Evolutionary conservation across 2,888 invertebrate species (phyloP), one percentile per base, ranked within the genome.

Genomic region (Tenthredo scrophulariae): DNA sequence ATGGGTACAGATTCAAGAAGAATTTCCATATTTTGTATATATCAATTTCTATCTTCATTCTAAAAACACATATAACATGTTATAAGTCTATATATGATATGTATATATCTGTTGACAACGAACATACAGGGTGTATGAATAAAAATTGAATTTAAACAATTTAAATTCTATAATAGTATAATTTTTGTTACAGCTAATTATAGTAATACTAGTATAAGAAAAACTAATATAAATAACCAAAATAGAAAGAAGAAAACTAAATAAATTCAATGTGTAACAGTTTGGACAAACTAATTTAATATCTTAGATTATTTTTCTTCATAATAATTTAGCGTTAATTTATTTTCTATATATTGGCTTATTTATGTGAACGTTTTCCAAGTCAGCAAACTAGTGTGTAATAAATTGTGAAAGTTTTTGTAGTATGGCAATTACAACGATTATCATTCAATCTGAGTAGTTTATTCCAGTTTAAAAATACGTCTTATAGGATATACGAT

Each of bases 341-440:
- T 15, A 67, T 62, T 67, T 67, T 4, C 33, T 7, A 4, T 37
- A 37, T 37, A 37, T 67, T 33, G 13, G 18, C 1, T 67, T 33
- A 33, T 33, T 26, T 26, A 26, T 67, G 18, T 33, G 13, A 33
- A 33, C 67, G 33, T 67, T 67, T 33, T 67, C 33, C 18, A 33
- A 33, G 2, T 15, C 67, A 67, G 67, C 4, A 33, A 29, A 62
- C 22, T 67, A 26, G 26, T 67, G 26, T 67, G 33, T 67, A 33
- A 67, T 67, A 9, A 33, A 67, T 67, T 67, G 67, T 67, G 67
- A 67, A 67, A 67, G 67, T 67, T 67, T 67, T 67, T 67, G 26
- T 67, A 29, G 4, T 33, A 33, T 33, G 18, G 15, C 67, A 67
- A 67, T 67, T 67, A 67, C 10, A 33, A 15, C 40, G 43, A 74